Base-by-base conservation (phyloP, 2,888 invertebrate species). In the Deilephila porcellus region DNA sequence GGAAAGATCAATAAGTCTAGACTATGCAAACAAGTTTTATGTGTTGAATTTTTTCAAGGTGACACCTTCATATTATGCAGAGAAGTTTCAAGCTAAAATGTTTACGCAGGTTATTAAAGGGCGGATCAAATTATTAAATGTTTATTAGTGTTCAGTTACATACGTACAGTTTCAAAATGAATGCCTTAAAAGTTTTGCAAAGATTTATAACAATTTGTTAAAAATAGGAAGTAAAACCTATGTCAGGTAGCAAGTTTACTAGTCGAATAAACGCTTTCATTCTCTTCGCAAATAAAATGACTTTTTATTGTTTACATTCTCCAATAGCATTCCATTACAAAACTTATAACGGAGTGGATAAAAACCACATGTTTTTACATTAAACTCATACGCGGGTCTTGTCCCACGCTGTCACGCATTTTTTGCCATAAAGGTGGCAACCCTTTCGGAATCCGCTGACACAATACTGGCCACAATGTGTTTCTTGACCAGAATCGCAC, bases 331-430 rank as follows among this genome's bases (percentile, higher is more conserved):
- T 67, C 52, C 25, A 67, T 67, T 45, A 45, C 25, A 20, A 4
- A n/a, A 6, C 56, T 59, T 25, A 45, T 45, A 45, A 25, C 45
- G 6, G 45, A 52, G 32, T 72, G 56, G 34, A 25, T 29, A 73
- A 67, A 73, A 25, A 73, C 64, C 64, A 53, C 53, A 59, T 73
- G 67, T 73, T 73, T 67, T 73, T 60, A 37, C 67, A 59, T 32
- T 52, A 20, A 37, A 20, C 34, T 32, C 72, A 45, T 59, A 67
- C 67, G 64, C 59, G 63, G 34, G 29, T 63, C 62, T 52, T 67
- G 62, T 93, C 94, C 92, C 94, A 94, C 94, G 94, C 93, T 93
- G 93, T 93, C 93, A 84, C 76, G 78, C 78, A 84, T 88, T 90
- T 91, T 88, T 80, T 79, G 72, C 75, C 74, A 81, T 75, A 85